These are phyloP conservation scores for Halcyon smyrnensis DNA, from an alignment of 2,797 vertebrate species.

Conservation along the genomic window DNA sequence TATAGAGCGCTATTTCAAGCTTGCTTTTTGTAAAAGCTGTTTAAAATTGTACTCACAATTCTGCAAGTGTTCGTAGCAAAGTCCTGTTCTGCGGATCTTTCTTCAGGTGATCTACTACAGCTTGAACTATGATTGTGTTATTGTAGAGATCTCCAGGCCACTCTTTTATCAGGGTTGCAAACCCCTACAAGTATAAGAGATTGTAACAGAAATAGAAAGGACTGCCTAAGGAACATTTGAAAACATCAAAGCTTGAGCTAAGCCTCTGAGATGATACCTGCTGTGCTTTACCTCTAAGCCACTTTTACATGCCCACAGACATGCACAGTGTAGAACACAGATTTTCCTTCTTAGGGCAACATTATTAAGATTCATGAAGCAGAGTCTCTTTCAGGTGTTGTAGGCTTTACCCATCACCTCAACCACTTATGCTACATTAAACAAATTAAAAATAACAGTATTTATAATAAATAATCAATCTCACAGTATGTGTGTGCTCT, in stretches of 20 bases:
- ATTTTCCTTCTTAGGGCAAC: conserved; percentile 1
- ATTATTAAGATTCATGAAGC: conserved; percentile 9
- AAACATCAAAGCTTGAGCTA: conserved; percentile 22
- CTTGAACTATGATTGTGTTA: conserved; percentile 94
- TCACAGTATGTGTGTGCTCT: neutral
- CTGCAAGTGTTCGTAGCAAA: conserved; percentile 92
- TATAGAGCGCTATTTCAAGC: neutral
- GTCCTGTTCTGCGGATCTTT: conserved; percentile 90
- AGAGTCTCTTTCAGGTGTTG: neutral
- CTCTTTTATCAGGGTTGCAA: conserved; percentile 92
- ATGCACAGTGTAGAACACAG: neutral
- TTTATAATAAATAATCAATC: neutral
- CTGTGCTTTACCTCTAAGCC: conserved; percentile 29
- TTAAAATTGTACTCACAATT: conserved; percentile 86
- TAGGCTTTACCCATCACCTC: neutral
- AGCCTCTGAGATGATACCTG: conserved; percentile 18
- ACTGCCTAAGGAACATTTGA: neutral
- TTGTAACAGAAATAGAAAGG: conserved; percentile 34
- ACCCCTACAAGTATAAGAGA: conserved; percentile 83
- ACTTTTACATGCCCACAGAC: neutral
- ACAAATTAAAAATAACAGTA: neutral
- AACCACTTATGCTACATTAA: neutral
- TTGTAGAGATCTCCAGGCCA: conserved; percentile 99
- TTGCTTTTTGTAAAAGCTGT: neutral
- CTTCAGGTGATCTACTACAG: conserved; percentile 92